Percentiles rank a stretch among this genome's conserved stretches.
Evolutionary conservation across 2,888 invertebrate genomes (phyloP).

Genomic region (Cephus pygmeus): DNA sequence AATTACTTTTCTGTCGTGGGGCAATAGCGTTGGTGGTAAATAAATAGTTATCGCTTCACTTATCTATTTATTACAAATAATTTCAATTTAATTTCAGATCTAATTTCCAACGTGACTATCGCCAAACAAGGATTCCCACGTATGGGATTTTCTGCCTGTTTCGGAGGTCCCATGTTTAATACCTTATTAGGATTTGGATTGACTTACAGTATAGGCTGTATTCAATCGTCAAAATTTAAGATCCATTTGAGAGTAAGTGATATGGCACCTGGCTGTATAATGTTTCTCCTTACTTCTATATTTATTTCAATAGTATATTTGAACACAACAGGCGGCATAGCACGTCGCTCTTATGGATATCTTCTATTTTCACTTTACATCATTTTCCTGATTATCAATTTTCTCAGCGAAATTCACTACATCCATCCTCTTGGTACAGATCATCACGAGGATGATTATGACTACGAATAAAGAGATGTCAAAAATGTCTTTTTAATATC

Average conservation of each 20-base stretch:
- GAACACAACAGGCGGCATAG: conserved; percentile 65
- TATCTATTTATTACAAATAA: background rate
- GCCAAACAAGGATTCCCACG: conserved; percentile 73
- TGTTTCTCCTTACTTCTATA: conserved; percentile 66
- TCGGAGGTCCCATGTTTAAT: conserved; percentile 76
- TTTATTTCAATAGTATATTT: conserved; percentile 64
- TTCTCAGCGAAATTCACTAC: conserved; percentile 67
- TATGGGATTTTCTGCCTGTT: conserved; percentile 77
- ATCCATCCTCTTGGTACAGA: conserved; percentile 63
- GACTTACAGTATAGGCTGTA: conserved; percentile 56
- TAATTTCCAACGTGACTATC: conserved; percentile 72
- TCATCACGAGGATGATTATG: conserved; percentile 39
- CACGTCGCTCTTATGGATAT: conserved; percentile 67
- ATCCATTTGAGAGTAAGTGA: conserved; percentile 61
- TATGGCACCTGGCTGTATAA: conserved; percentile 63
- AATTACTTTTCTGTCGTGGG: conserved; percentile 75
- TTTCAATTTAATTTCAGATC: conserved; percentile 62
- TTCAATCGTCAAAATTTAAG: conserved; percentile 29
- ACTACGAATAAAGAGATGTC: background rate
- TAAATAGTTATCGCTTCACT: background rate
- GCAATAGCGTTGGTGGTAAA: conserved; percentile 71
- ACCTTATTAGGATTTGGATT: conserved; percentile 66
- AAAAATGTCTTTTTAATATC: background rate
- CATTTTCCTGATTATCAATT: conserved; percentile 66
- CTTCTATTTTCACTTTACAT: conserved; percentile 67